Base-by-base conservation (phyloP, 2,113 vertebrate genomes). In the Chamaetylas fuelleborni region DNA sequence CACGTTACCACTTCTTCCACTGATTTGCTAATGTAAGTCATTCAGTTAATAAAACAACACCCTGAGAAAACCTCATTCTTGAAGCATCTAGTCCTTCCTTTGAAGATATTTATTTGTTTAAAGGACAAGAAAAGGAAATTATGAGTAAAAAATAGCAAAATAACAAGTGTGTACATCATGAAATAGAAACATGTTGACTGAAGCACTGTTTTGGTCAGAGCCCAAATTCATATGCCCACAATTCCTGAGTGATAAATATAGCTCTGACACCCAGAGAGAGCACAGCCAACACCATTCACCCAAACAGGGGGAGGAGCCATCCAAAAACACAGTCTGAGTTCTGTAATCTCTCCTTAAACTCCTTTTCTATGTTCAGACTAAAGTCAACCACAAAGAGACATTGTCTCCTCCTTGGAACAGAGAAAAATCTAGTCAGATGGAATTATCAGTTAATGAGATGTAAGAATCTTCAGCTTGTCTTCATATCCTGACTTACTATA, bases 191-290 rank as follows among this genome's bases (percentile, higher is more conserved):
- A 24, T 3, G 14, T 71, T 86, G 51, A 88, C 47, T 24, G 47
- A 81, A 9, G 11, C 0, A 2, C 14, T 67, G 23, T 34, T 92
- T 86, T 57, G 40, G 34, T 60, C 61, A 74, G 60, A 74, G 77
- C 36, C 67, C 48, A 86, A 47, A 83, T 53, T 71, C 73, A 78
- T 86, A 92, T 88, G 80, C 72, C 43, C 3, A 19, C 48, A 69
- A 92, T 91, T 92, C 83, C 77, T 84, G 43, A 2, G 16, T 26
- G 89, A 61, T 79, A 96, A 95, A 96, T 84, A 93, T 94, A 97
- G 60, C 42, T 73, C 47, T 61, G 36, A 66, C 34, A 47, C 14
- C 34, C 4, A 61, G 18, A 54, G 72, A 66, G 50, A 73, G 60
- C 48, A 50, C 33, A 86, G 88, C 62, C 56, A 79, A 71, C 5